Percentiles rank a stretch among this genome's conserved stretches.
Conservation (phyloP, 37 sponge, comb jelly and placozoan genomes). For the Eunapius fragilis region DNA sequence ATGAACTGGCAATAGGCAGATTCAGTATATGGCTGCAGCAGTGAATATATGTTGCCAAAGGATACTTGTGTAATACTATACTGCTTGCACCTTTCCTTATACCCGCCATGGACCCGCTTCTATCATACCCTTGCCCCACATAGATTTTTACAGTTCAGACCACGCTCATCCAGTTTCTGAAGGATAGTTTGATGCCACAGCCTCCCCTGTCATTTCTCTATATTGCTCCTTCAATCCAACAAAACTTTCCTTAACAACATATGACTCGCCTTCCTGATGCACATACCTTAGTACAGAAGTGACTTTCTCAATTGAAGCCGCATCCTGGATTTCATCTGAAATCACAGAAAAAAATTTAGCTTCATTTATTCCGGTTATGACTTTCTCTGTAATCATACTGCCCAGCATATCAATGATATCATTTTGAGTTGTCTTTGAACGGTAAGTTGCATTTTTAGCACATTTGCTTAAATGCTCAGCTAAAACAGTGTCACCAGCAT, state of each 20-base stretch:
- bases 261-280: constrained; percentile 25
- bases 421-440: constrained; percentile 56
- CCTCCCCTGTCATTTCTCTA: constrained; percentile 54
- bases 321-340: too few relatives aligned
- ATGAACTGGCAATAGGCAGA: constrained; percentile 51
- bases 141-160: constrained; percentile 37
- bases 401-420: constrained; percentile 39
- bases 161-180: constrained; percentile 45
- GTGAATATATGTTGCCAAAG: constrained; percentile 4
- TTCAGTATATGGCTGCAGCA: constrained; percentile 37
- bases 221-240: constrained; percentile 32
- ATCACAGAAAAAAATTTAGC: constrained; percentile 33
- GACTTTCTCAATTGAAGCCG: constrained; percentile 22
- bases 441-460: constrained; percentile 65
- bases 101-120: constrained; percentile 70
- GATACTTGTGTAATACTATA: constrained; percentile 38
- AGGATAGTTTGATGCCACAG: constrained; percentile 56
- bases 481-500: constrained; percentile 63
- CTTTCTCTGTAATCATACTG: constrained; percentile 8
- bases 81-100: constrained; percentile 44
- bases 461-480: constrained; percentile 46
- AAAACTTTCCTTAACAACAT: constrained; percentile 29
- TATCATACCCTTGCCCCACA: constrained; percentile 66
- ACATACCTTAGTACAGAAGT: constrained; percentile 58
- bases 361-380: constrained; percentile 41